Conservation (phyloP, 1,140 invertebrate genomes). For the Hyles euphorbiae region DNA sequence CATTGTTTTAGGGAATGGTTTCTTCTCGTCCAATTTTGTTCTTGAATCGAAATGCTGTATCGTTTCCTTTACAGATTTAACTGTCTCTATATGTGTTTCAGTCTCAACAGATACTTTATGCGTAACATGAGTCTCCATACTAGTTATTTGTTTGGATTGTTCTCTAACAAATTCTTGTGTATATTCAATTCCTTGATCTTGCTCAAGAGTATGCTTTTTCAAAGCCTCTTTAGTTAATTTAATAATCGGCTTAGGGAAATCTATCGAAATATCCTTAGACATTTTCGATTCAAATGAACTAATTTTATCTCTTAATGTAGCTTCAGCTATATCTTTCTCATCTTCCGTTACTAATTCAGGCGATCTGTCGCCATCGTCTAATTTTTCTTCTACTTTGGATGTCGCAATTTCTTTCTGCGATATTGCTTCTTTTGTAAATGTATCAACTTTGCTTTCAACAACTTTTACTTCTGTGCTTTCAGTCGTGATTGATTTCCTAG, state of each 20-base stretch:
- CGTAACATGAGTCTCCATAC: constrained; percentile 36
- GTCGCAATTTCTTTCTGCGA: constrained; percentile 68
- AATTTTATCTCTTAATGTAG: constrained; percentile 68
- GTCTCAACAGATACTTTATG: constrained; percentile 48
- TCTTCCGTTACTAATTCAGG: constrained; percentile 56
- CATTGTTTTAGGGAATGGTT: constrained; percentile 57
- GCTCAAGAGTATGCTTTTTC: constrained; percentile 69
- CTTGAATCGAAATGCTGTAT: constrained; percentile 66
- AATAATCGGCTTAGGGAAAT: constrained; percentile 56
- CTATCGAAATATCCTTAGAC: constrained; percentile 54
- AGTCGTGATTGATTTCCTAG: constrained; percentile 60
- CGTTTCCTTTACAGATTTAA: constrained; percentile 65
- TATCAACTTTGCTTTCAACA: constrained; percentile 50
- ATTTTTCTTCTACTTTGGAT: constrained; percentile 63
- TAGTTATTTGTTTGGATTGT: constrained; percentile 63
- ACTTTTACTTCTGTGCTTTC: constrained; percentile 56
- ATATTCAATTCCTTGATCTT: constrained; percentile 71
- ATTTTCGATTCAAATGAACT: constrained; percentile 71
- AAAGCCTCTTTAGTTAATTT: constrained; percentile 74
- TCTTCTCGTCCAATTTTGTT: constrained; percentile 59
- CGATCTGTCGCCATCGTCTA: constrained; percentile 64
- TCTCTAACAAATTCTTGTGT: constrained; percentile 74
- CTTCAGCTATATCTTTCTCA: constrained; percentile 67
- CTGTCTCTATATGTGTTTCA: constrained; percentile 44
- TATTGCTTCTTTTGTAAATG: constrained; percentile 51